A percentile compares a stretch with the other conserved stretches of the same genome.
Conservation (phyloP, 2,113 vertebrate species). For the Micronycteris hirsuta region DNA sequence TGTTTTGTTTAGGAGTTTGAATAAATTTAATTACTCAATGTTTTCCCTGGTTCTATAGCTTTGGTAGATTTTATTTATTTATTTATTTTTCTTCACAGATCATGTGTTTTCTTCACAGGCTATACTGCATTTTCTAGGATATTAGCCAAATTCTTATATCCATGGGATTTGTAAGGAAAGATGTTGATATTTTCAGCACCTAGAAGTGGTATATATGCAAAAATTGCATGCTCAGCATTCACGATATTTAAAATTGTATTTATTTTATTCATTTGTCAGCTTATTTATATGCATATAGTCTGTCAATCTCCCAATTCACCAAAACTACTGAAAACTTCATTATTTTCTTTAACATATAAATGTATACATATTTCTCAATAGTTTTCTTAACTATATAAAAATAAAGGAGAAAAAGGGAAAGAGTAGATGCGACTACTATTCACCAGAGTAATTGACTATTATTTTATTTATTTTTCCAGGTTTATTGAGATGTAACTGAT, state of each 20-base stretch:
- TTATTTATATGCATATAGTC: background rate
- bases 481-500: too few relatives aligned
- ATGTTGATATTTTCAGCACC: background rate
- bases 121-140: background rate
- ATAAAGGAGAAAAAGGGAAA: background rate
- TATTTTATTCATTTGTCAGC: background rate
- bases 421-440: background rate
- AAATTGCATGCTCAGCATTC: background rate
- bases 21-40: constrained; percentile 61
- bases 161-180: background rate
- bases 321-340: background rate
- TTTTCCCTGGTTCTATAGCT: background rate
- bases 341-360: background rate
- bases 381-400: background rate
- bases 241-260: background rate
- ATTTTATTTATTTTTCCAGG: background rate
- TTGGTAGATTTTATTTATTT: background rate
- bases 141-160: background rate
- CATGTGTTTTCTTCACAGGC: background rate
- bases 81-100: background rate
- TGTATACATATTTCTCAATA: background rate
- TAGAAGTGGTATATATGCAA: background rate
- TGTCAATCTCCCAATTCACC: background rate
- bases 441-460: background rate
- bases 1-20: constrained; percentile 59